phyloP scores from a whole-genome alignment of 1,140 invertebrate genomes.

The Heliconius melpomene region DNA sequence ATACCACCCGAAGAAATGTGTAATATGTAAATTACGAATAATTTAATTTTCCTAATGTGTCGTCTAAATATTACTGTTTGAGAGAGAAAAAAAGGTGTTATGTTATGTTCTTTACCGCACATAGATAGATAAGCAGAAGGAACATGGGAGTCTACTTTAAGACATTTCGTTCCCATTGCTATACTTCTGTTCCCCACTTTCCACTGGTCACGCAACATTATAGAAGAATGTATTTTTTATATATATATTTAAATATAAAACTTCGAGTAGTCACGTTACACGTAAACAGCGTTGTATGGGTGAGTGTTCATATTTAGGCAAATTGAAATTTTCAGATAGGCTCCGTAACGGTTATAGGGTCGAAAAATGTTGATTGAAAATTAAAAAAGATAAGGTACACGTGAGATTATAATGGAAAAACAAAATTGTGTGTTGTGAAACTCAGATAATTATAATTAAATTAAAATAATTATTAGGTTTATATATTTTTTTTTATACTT shows the following conservation, averaged over 20 bases:
- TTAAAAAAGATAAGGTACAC: constrained; percentile 22
- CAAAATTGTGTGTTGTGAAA: background rate
- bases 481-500: background rate
- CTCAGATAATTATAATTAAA: background rate
- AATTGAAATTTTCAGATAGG: constrained; percentile 34
- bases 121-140: too few species aligned
- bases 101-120: too few species aligned
- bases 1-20: too few species aligned
- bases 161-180: too few species aligned
- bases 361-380: constrained; percentile 39
- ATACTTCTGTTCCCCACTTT: too few species aligned
- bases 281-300: constrained; percentile 10
- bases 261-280: constrained; percentile 14
- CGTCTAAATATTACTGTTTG: too few species aligned
- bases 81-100: too few species aligned
- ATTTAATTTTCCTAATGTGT: too few species aligned
- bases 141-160: too few species aligned
- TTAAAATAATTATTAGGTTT: background rate
- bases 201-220: too few species aligned
- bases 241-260: background rate
- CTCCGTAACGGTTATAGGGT: constrained; percentile 32
- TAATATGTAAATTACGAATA: too few species aligned
- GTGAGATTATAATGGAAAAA: background rate
- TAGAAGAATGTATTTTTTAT: too few species aligned
- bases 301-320: constrained; percentile 33